These are phyloP conservation scores for Alosa sapidissima DNA, from an alignment of 2,797 vertebrate genomes.

Conservation along the genomic window DNA sequence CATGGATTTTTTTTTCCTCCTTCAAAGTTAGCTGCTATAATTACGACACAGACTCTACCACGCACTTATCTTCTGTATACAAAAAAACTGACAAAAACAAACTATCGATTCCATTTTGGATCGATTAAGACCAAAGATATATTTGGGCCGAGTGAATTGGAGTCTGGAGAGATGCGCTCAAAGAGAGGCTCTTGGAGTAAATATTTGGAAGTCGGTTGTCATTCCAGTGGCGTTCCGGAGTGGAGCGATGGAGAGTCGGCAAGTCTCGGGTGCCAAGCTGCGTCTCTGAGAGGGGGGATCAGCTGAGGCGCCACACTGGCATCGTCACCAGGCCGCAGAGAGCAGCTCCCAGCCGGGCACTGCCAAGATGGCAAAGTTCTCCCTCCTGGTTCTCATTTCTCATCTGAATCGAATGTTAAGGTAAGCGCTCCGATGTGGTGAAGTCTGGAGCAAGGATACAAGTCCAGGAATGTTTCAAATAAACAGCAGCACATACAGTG, in stretches of 20 bases:
- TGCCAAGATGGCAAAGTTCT: not conserved
- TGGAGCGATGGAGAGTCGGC: conserved; percentile 40
- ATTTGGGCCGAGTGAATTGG: conserved; percentile 46
- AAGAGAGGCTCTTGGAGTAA: conserved; percentile 51
- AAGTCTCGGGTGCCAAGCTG: not conserved
- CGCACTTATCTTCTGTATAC: conserved; percentile 1
- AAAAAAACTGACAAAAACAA: not conserved
- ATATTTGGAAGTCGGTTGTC: conserved; percentile 42
- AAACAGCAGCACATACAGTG: not conserved
- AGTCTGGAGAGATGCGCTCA: conserved; percentile 23
- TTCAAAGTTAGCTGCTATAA: conserved; percentile 34
- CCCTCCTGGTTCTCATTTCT: not conserved
- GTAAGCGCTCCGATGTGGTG: not conserved
- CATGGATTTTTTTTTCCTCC: not conserved
- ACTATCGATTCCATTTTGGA: not conserved
- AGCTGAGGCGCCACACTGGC: not conserved
- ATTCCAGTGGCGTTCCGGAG: conserved; percentile 46
- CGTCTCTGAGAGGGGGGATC: not conserved
- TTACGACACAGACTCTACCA: conserved; percentile 30
- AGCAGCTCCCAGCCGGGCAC: not conserved
- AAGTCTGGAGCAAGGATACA: not conserved
- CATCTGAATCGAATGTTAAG: not conserved
- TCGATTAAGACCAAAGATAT: conserved; percentile 36
- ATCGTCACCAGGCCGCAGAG: not conserved
- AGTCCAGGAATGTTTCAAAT: not conserved